Conservation (phyloP, 2,113 vertebrate species). For the Xenopus tropicalis region UCB_Xtro_10.0 CM004443.2:162892501-162893000, state of each 20-base stretch:
- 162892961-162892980: too few species aligned
- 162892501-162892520: not conserved
- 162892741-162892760: too few species aligned
- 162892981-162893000: too few species aligned
- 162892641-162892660: too few species aligned
- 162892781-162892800: conserved; percentile 77
- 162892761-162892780: conserved; percentile 27
- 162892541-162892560: not conserved
- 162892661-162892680: too few species aligned
- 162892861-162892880: conserved; percentile 52
- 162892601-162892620: not conserved
- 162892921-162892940: conserved; percentile 59
- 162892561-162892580: not conserved
- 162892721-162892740: too few species aligned
- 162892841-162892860: conserved; percentile 64
- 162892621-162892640: too few species aligned
- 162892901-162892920: conserved; percentile 56
- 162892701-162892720: too few species aligned
- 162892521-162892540: conserved; percentile 5
- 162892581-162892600: not conserved
- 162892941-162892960: too few species aligned
- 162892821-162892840: conserved; percentile 74
- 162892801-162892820: conserved; percentile 73
- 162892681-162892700: too few species aligned
- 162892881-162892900: conserved; percentile 7